Percentiles rank a stretch among this genome's conserved stretches.
Conservation (phyloP, 2,797 vertebrate species). For the Siniperca scherzeri region DNA sequence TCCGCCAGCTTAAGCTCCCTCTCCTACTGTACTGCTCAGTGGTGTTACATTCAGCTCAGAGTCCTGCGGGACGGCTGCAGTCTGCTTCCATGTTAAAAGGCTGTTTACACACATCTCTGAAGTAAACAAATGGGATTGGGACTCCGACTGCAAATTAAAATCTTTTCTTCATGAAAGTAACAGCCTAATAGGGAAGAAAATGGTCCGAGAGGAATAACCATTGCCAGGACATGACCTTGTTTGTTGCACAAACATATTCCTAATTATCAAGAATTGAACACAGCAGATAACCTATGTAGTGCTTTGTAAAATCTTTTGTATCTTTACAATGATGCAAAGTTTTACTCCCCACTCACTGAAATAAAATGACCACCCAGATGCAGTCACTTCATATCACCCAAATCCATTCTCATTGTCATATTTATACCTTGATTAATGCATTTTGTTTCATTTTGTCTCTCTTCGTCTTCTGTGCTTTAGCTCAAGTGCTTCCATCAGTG, state of each 20-base stretch:
- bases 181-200: constrained; percentile 58
- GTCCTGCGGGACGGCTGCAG: constrained; percentile 56
- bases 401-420: not conserved
- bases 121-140: constrained; percentile 77
- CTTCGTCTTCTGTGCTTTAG: constrained; percentile 73
- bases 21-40: constrained; percentile 30
- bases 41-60: constrained; percentile 47
- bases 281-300: constrained; percentile 31
- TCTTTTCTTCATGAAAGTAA: constrained; percentile 57
- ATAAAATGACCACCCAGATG: not conserved
- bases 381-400: not conserved
- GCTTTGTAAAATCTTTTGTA: constrained; percentile 23
- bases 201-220: constrained; percentile 43
- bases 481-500: constrained; percentile 76
- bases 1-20: constrained; percentile 51
- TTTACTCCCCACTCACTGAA: not conserved
- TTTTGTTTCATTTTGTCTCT: not conserved
- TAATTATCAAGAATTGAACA: constrained; percentile 49
- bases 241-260: constrained; percentile 48
- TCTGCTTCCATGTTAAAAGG: constrained; percentile 58
- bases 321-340: constrained; percentile 24
- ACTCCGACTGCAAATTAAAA: constrained; percentile 67
- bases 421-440: not conserved
- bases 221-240: constrained; percentile 53
- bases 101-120: constrained; percentile 64